Percentiles rank a stretch among this genome's conserved stretches.
phyloP scores from a whole-genome alignment of 2,888 invertebrate genomes.

The Hololepta plana region DNA sequence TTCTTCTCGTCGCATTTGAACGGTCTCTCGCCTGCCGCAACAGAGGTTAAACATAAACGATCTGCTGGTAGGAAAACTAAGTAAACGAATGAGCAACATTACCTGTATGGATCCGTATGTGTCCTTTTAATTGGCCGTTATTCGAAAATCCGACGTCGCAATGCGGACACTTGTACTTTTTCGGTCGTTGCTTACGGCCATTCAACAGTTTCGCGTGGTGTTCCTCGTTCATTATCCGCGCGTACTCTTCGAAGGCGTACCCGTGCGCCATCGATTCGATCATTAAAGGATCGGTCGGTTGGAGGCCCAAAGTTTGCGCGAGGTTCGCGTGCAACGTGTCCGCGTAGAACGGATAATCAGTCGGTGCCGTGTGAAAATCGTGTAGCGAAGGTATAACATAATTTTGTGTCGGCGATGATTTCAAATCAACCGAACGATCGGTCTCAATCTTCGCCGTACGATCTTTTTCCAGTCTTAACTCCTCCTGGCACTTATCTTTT shows the following conservation, averaged over 20 bases:
- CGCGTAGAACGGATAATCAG: conserved; percentile 12
- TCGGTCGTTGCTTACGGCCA: conserved; percentile 62
- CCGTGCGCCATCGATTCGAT: conserved; percentile 20
- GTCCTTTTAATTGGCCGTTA: conserved; percentile 81
- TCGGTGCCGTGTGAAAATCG: conserved; percentile 3
- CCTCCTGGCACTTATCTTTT: conserved; percentile 3
- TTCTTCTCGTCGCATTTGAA: conserved; percentile 72
- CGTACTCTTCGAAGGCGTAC: conserved; percentile 51
- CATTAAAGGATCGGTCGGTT: conserved; percentile 16
- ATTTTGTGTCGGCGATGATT: conserved; percentile 3
- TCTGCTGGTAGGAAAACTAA: neutral
- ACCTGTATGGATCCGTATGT: conserved; percentile 80
- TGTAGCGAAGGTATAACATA: neutral
- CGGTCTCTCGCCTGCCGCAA: conserved; percentile 50
- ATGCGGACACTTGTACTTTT: conserved; percentile 80
- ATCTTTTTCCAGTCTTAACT: conserved; percentile 1
- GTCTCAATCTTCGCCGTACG: too few species aligned
- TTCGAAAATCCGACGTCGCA: conserved; percentile 88
- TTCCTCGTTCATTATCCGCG: conserved; percentile 49
- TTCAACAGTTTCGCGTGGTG: conserved; percentile 48
- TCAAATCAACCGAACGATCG: too few species aligned
- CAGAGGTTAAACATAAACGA: conserved; percentile 1
- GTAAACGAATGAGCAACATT: too few species aligned
- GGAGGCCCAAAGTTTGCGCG: conserved; percentile 15
- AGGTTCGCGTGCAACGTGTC: conserved; percentile 12